Evolutionary conservation across 1,140 invertebrate species (phyloP), one percentile per base, ranked within the genome.

Genomic region (Drosophila cardini): DNA sequence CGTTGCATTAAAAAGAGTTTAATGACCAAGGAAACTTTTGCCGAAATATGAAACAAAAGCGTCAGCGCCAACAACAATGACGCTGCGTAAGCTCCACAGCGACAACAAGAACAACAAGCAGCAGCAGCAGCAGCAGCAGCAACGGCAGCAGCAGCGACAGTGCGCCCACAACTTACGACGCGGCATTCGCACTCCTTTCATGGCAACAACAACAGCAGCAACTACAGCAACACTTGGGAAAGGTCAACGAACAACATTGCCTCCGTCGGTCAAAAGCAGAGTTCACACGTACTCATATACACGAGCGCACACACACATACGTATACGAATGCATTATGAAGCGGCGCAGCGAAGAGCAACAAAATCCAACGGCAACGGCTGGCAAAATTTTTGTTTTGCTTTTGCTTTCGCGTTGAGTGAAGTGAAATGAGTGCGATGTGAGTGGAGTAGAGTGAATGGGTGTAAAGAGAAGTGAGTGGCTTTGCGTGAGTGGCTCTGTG

Each of bases 11-110:
- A 87, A 68, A 72, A 87, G 83, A 87, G 84, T 87, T 87, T 87
- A 87, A 89, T 87, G 83, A 87, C 83, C 84, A 87, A 89, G 83
- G 83, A 87, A 87, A 89, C 84, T 82, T 85, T 87, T 89, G 72
- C 84, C 83, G 80, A 87, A 87, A 87, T 83, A 87, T 82, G 79
- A 83, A 89, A 87, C 83, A 87, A 87, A 79, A 87, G 79, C 83
- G 70, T 38, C 40, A 60, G 43, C 68, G 38, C 4, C 45, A 73
- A 30, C 18, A 60, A 58, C 55, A 76, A 46, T 74, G 80, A 78
- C 78, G 74, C 78, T 61, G 71, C 75, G 77, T 76, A 76, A 80
- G 64, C 80, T 72, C 72, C 81, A 74, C 80, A 78, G 69, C 80
- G 74, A 38, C 65, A n/a, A 55, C 53, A 40, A 34, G 34, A 70